These are phyloP conservation scores for Porites evermanni DNA, from an alignment of 92 coral and sea anemone species.

Conservation along the genomic window DNA sequence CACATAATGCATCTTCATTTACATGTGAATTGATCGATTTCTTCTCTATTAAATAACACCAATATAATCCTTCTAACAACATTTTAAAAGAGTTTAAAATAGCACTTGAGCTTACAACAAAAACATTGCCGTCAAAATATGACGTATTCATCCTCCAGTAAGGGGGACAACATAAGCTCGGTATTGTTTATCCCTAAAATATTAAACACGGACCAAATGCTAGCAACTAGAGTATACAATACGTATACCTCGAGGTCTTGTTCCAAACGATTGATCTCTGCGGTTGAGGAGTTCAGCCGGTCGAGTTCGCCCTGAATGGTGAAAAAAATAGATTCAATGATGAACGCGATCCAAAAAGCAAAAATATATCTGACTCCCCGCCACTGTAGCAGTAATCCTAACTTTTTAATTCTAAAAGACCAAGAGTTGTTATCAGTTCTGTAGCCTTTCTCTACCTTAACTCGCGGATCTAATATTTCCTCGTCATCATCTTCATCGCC, in stretches of 20 bases:
- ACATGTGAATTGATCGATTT: too few species aligned
- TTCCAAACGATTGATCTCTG: constrained; percentile 90
- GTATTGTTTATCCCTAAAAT: too few species aligned
- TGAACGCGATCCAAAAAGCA: background rate
- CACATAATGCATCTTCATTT: too few species aligned
- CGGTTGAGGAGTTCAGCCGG: constrained; percentile 85
- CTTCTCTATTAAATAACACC: too few species aligned
- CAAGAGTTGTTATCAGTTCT: background rate
- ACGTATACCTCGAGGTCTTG: constrained; percentile 88
- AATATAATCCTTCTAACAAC: too few species aligned
- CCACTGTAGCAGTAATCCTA: background rate
- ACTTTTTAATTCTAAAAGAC: background rate
- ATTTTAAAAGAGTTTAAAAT: too few species aligned
- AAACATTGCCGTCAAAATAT: too few species aligned
- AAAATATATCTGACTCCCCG: background rate
- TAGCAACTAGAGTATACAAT: too few species aligned
- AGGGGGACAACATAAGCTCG: too few species aligned
- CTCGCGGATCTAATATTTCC: constrained; percentile 90
- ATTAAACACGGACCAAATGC: too few species aligned
- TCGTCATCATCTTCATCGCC: constrained; percentile 74
- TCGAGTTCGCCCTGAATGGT: constrained; percentile 87
- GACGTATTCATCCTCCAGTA: too few species aligned
- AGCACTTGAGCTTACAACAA: too few species aligned
- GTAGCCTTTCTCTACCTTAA: constrained; percentile 65
- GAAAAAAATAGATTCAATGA: background rate